Conservation (phyloP, 2,888 invertebrate genomes). For the Caenorhabditis uteleia region DNA sequence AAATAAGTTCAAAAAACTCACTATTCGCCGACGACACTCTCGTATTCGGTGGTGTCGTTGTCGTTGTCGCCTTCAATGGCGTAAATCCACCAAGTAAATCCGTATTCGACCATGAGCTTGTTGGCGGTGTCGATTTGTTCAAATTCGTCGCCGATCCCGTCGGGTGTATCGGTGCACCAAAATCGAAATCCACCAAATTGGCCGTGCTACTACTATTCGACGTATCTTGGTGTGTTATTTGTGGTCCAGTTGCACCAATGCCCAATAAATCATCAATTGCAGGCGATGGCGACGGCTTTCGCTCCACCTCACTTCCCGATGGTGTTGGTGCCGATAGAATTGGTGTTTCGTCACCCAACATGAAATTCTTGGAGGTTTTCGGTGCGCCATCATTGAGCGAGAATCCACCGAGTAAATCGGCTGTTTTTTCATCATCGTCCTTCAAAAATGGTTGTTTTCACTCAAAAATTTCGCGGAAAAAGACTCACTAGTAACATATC, state of each 20-base stretch:
- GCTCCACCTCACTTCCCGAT: slow-evolving; percentile 1
- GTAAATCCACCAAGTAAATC: slow-evolving; percentile 35
- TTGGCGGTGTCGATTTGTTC: no score
- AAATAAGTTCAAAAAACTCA: slow-evolving; percentile 11
- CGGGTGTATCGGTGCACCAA: slow-evolving; percentile 30
- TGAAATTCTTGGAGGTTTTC: background rate
- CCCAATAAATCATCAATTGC: slow-evolving; percentile 35
- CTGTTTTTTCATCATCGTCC: slow-evolving; percentile 17
- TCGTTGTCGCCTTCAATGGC: slow-evolving; percentile 16
- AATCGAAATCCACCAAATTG: slow-evolving; percentile 29
- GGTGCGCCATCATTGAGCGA: background rate
- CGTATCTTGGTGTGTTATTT: no score
- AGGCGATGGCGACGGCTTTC: slow-evolving; percentile 10
- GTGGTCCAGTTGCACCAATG: no score
- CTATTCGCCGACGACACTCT: slow-evolving; percentile 22
- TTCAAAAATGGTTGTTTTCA: background rate
- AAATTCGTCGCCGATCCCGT: slow-evolving; percentile 14
- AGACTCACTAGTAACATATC: slow-evolving; percentile 18
- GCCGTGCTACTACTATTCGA: slow-evolving; percentile 2
- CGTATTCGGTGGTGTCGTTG: slow-evolving; percentile 35
- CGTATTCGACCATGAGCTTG: slow-evolving; percentile 18
- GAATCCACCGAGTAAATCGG: slow-evolving; percentile 31
- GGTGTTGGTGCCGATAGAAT: slow-evolving; percentile 34
- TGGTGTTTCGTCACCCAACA: slow-evolving; percentile 37
- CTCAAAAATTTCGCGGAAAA: background rate